Base-by-base conservation (phyloP, 2,113 vertebrate genomes). In the Otis tarda region DNA sequence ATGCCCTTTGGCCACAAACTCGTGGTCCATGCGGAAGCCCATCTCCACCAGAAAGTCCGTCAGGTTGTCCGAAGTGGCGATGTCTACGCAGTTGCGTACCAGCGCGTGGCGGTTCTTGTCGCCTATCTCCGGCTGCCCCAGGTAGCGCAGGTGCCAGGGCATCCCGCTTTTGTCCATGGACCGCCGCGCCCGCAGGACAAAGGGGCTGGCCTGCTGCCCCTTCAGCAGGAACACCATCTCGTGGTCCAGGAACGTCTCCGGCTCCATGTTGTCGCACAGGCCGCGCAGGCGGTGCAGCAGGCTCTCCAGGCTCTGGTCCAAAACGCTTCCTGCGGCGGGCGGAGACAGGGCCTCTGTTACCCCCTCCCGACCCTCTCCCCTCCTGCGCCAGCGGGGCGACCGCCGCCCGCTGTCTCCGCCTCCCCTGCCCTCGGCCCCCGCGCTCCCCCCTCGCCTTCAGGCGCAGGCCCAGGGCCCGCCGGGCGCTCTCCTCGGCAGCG, bases 21-120 rank as follows among this genome's bases (percentile, higher is more conserved):
- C 99, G 7, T 99, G 99, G 98, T 99, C 99, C 99, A 99, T 99
- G 83, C 99, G 99, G 97, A 99, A 99, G 30, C 99, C 99, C 99
- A 99, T 99, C 96, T 99, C 99, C 76, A 99, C 98, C 49, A 99
- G 98, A 77, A 99, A 99, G 53, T 99, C 99, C 0, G 98, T 99
- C 87, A 99, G 97, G 97, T 98, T 99, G 92, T 99, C 99, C 0
- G 99, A 99, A 0, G 99, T 98, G 4, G 99, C 98, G 45, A 99
- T 99, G 67, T 99, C 99, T 18, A 99, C 99, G 2, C 99, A 99
- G 97, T 99, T 99, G 35, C 99, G 98, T 25, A 99, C 99, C 81
- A 99, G 94, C 0, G 99, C 98, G 1, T 99, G 98, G 6, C 99
- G 98, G 94, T 98, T 99, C 97, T 99, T 99, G 95, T 99, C 99